These are phyloP conservation scores for Gandaritis pyraliata DNA, from an alignment of 2,888 invertebrate species.

Conservation along the genomic window DNA sequence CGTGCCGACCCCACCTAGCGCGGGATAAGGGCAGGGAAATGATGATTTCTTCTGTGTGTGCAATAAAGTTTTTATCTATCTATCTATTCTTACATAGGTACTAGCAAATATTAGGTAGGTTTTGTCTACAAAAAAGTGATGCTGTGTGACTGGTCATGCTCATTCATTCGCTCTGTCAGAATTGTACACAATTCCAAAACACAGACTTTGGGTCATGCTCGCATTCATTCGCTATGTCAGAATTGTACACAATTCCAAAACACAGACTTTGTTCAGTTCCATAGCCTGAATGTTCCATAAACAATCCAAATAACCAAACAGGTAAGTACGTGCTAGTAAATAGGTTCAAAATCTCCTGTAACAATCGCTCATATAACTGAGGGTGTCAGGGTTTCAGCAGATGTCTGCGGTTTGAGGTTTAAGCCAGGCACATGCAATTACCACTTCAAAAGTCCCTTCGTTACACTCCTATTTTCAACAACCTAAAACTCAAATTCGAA, in stretches of 20 bases:
- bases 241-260: background rate
- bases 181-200: no score
- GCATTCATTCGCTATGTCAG: no score
- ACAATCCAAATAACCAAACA: background rate
- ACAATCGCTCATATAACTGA: slow-evolving; percentile 60
- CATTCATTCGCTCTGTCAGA: no score
- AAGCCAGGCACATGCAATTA: slow-evolving; percentile 48
- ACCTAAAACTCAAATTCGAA: slow-evolving; percentile 36
- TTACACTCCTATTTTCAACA: slow-evolving; percentile 24
- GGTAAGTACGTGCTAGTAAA: background rate
- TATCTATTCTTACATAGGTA: no score
- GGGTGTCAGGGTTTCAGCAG: slow-evolving; percentile 62
- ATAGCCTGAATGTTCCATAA: background rate
- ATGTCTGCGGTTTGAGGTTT: slow-evolving; percentile 67
- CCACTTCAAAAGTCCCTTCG: slow-evolving; percentile 24
- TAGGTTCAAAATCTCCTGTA: slow-evolving; percentile 48
- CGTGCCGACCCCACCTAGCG: no score
- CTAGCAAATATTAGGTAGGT: no score
- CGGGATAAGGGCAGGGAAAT: no score
- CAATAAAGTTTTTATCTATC: no score
- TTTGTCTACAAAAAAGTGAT: no score
- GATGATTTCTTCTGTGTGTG: no score
- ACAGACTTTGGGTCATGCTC: no score
- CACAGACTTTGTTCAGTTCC: background rate
- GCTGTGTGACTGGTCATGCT: no score